Evolutionary conservation across 2,797 vertebrate genomes (phyloP), one percentile per base, ranked within the genome.

Genomic region (Chromis chromis): DNA sequence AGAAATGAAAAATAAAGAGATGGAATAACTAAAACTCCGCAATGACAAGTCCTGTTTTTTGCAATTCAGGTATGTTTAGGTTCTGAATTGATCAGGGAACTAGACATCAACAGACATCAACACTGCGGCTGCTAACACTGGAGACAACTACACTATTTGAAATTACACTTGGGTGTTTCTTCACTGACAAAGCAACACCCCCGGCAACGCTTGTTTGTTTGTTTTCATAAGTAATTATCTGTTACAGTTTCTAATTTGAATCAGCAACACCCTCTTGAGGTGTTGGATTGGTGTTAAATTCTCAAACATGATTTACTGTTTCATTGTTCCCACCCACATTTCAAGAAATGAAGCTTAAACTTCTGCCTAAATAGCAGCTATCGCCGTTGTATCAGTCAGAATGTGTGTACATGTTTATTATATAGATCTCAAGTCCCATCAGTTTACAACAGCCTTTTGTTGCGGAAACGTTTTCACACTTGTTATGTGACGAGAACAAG

Each of bases 271-370:
- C 50, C 40, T 39, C 22, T 14, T 28, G 44, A 67, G 36, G 57
- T 33, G 62, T 65, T 60, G 39, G 27, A 54, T 59, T 52, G 42
- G 46, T 59, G 39, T 17, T 39, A 50, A 59, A 54, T 57, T 22
- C 50, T 50, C 31, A 50, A 55, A 59, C 19, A 19, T 60, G 33
- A 36, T 12, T 36, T 36, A 36, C 33, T 36, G 33, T 36, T 22
- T 46, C 36, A 50, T 65, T 70, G 49, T 61, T 65, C 9, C 12
- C 21, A 25, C 17, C 21, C 54, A 63, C 17, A 56, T 31, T 48
- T 59, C 4, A 62, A 54, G 11, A 39, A 50, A 33, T 27, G 17
- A 42, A 64, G 11, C 22, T 17, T 31, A 24, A 17, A 58, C 31
- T 25, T 58, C 17, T 44, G 27, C 25, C n/a, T 31, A 65, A 27